phyloP scores from a whole-genome alignment of 2,797 vertebrate species.

The Oreortyx pictus region DNA sequence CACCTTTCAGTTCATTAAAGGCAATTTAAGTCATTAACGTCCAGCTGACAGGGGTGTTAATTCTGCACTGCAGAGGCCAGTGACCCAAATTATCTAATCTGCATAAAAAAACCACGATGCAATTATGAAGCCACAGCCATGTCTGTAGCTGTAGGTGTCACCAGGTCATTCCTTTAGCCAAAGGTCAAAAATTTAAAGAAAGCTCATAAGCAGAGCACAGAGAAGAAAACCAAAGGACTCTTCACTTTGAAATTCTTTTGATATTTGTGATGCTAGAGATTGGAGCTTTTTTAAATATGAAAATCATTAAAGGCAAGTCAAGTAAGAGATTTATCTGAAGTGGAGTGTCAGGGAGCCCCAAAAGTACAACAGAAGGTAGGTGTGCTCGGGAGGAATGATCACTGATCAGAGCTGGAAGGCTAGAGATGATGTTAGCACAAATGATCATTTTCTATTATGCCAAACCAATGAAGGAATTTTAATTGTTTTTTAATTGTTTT shows the following conservation, averaged over 20 bases:
- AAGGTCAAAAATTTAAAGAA: neutral
- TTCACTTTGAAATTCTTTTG: neutral
- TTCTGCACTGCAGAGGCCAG: neutral
- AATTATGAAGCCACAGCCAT: neutral
- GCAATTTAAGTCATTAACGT: conserved; percentile 27
- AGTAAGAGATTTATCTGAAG: too few relatives aligned
- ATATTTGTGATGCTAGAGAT: neutral
- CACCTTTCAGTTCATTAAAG: conserved; percentile 25
- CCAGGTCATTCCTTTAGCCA: neutral
- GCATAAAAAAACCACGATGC: neutral
- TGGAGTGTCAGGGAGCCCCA: neutral
- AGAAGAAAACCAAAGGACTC: neutral
- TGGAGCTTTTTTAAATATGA: neutral
- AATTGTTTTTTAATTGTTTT: neutral
- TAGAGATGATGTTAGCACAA: neutral
- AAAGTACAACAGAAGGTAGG: neutral
- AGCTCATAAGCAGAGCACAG: neutral
- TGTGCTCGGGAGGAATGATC: neutral
- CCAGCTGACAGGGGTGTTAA: neutral
- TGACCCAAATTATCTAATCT: neutral
- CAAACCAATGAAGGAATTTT: neutral
- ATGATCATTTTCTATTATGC: neutral
- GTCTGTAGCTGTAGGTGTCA: neutral
- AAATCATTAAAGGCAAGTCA: neutral
- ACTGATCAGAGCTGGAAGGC: neutral